Evolutionary conservation across 2,113 vertebrate species (phyloP).

Genomic region (Pristiophorus japonicus): DNA sequence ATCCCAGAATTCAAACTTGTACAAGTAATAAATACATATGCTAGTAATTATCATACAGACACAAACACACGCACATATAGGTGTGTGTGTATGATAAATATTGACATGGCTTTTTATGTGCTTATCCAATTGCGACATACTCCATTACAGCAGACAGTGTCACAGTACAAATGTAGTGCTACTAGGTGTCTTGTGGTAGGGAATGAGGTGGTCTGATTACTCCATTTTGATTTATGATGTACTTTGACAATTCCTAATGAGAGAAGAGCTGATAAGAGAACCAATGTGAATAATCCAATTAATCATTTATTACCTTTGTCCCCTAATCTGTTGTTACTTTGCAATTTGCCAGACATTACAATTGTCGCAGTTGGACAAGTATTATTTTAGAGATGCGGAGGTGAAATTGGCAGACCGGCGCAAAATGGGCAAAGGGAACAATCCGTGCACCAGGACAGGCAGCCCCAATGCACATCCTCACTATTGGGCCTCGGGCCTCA

Average conservation of each 20-base stretch:
- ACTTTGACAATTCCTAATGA: neutral
- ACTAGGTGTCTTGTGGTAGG: neutral
- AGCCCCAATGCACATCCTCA: neutral
- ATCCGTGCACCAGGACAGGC: neutral
- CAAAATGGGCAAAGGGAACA: neutral
- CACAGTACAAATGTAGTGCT: neutral
- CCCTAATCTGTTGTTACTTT: neutral
- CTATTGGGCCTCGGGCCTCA: neutral
- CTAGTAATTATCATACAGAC: no score
- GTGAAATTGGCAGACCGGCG: neutral
- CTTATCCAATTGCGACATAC: neutral
- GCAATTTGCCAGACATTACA: neutral
- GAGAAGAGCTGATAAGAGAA: neutral
- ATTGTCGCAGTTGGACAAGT: neutral
- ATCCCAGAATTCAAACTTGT: neutral
- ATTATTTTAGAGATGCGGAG: neutral
- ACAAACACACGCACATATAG: no score
- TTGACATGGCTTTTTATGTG: neutral
- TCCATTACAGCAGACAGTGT: neutral
- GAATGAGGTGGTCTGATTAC: neutral
- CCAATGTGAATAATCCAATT: neutral
- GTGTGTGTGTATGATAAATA: neutral
- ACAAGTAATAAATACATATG: no score
- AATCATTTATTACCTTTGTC: neutral
- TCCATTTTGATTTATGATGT: neutral